These are phyloP conservation scores for Nomada lathburiana DNA, from an alignment of 2,888 invertebrate species.

Conservation along the genomic window DNA sequence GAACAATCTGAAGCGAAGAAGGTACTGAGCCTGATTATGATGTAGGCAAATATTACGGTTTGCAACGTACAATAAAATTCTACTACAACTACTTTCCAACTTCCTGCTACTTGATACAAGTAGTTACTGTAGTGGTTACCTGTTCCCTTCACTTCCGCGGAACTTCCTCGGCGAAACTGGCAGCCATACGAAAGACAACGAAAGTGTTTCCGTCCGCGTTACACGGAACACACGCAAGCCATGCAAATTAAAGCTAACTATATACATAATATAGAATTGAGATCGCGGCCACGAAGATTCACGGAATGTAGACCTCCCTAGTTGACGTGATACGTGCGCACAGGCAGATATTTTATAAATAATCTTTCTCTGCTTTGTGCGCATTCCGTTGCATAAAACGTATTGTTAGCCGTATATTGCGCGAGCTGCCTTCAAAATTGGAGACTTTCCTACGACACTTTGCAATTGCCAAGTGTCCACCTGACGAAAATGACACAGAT, in stretches of 20 bases:
- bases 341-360: conserved; percentile 27
- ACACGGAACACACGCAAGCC: background rate
- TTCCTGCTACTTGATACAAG: background rate
- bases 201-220: conserved; percentile 10
- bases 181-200: background rate
- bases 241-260: conserved; percentile 21
- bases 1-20: too few relatives aligned
- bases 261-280: too few relatives aligned
- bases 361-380: conserved; percentile 37
- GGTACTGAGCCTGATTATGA: too few relatives aligned
- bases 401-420: conserved; percentile 20
- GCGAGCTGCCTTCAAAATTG: background rate
- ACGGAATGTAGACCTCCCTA: conserved; percentile 33
- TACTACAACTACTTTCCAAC: background rate
- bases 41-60: background rate
- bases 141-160: conserved; percentile 8
- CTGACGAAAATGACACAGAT: conserved; percentile 26
- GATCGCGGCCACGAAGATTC: conserved; percentile 19
- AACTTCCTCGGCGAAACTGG: background rate
- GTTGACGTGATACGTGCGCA: conserved; percentile 11
- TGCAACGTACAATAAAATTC: background rate
- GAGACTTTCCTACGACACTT: conserved; percentile 13
- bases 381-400: conserved; percentile 32
- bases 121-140: background rate
- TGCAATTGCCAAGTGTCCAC: conserved; percentile 33